phyloP scores from a whole-genome alignment of 2,888 invertebrate species.

The Patella pellucida region DNA sequence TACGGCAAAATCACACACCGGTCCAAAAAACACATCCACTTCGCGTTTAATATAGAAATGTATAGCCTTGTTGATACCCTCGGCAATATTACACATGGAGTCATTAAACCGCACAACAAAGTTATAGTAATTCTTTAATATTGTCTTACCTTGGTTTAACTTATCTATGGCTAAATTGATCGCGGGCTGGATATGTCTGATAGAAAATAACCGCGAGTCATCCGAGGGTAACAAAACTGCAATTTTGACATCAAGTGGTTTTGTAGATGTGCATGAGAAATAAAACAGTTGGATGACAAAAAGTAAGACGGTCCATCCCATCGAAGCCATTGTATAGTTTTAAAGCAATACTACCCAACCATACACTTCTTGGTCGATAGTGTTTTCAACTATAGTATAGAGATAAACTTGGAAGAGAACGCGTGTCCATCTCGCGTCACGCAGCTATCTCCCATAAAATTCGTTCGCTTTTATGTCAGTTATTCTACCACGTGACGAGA shows the following conservation, averaged over 20 bases:
- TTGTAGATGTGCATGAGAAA: no score
- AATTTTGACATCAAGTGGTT: slow-evolving; percentile 41
- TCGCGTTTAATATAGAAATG: slow-evolving; percentile 50
- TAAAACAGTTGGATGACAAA: no score
- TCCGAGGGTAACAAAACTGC: slow-evolving; percentile 55
- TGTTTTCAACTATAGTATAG: no score
- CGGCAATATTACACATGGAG: slow-evolving; percentile 52
- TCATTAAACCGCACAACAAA: slow-evolving; percentile 50
- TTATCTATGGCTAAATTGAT: slow-evolving; percentile 60
- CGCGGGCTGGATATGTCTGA: slow-evolving; percentile 60
- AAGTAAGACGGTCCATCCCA: no score
- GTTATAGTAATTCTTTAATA: slow-evolving; percentile 62
- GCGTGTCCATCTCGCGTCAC: no score
- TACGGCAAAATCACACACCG: slow-evolving; percentile 77
- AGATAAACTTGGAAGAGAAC: no score
- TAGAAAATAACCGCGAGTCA: slow-evolving; percentile 50
- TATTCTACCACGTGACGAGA: no score
- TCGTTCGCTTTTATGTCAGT: no score
- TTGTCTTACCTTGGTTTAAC: slow-evolving; percentile 33
- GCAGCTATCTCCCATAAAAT: no score
- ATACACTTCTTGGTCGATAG: no score
- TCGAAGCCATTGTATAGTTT: no score
- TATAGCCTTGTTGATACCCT: slow-evolving; percentile 60
- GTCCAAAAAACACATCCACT: slow-evolving; percentile 65
- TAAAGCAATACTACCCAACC: no score